Evolutionary conservation across 1,140 invertebrate species (phyloP).

Genomic region (Streblospio benedicti): DNA sequence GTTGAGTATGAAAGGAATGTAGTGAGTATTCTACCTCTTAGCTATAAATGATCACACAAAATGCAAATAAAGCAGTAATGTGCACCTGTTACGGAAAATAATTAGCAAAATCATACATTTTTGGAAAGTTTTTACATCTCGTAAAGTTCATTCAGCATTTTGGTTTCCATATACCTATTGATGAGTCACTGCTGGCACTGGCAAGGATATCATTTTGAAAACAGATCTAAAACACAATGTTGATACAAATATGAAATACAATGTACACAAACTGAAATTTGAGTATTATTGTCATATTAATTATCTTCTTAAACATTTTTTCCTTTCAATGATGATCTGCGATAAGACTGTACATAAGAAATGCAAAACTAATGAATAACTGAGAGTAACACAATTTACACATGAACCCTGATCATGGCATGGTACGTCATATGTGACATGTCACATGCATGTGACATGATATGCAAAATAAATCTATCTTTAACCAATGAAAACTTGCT

Average conservation of each 20-base stretch:
- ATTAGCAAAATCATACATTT: too few relatives aligned
- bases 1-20: too few relatives aligned
- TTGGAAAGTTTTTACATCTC: too few relatives aligned
- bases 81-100: too few relatives aligned
- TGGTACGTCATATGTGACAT: not conserved
- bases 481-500: not conserved
- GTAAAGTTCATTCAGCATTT: too few relatives aligned
- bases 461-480: too few relatives aligned
- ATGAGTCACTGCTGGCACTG: conserved; percentile 30
- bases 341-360: not conserved
- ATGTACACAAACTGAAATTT: not conserved
- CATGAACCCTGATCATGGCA: not conserved
- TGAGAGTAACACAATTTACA: not conserved
- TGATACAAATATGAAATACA: not conserved
- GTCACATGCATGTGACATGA: not conserved
- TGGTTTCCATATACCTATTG: conserved; percentile 31
- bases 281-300: not conserved
- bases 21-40: too few relatives aligned
- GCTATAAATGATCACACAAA: too few relatives aligned
- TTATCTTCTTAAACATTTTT: not conserved
- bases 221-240: conserved; percentile 25
- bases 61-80: too few relatives aligned
- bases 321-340: not conserved
- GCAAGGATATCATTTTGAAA: conserved; percentile 30
- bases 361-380: not conserved